Conservation (phyloP, 2,888 invertebrate genomes). For the Sipha maydis region DNA sequence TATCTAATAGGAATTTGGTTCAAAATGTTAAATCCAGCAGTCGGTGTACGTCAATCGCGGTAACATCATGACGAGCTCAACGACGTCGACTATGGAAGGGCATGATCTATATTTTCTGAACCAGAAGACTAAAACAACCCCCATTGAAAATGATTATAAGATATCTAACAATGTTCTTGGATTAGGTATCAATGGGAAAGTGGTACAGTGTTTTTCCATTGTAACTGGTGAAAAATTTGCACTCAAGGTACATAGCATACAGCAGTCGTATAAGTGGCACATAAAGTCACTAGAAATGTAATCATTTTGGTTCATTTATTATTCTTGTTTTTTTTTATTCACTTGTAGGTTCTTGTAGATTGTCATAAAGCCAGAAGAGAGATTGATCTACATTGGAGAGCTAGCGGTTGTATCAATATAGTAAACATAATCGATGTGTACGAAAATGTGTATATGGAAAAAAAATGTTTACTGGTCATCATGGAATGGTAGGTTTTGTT, state of each 20-base stretch:
- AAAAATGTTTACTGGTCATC: constrained; percentile 93
- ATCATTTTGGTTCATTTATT: not conserved
- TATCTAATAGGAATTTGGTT: not conserved
- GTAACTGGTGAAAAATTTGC: constrained; percentile 84
- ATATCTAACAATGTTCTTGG: constrained; percentile 94
- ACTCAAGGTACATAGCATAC: constrained; percentile 78
- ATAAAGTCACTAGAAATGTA: not conserved
- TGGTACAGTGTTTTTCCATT: constrained; percentile 90
- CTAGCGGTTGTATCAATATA: constrained; percentile 89
- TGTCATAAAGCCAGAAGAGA: constrained; percentile 92
- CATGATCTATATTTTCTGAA: constrained; percentile 45
- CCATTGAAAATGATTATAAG: constrained; percentile 89
- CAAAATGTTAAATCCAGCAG: not conserved
- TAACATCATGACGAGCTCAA: not conserved
- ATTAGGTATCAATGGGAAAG: constrained; percentile 98
- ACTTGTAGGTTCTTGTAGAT: constrained; percentile 82
- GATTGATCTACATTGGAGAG: constrained; percentile 95
- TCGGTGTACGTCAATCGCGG: not conserved
- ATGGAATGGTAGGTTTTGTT: constrained; percentile 88
- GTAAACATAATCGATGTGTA: constrained; percentile 94
- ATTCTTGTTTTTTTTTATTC: not conserved
- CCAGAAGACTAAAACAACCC: constrained; percentile 75
- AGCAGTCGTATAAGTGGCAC: too few relatives aligned
- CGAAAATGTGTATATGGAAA: constrained; percentile 93
- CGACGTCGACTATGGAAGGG: not conserved